phyloP scores from a whole-genome alignment of 2,113 vertebrate genomes.

The Bos indicus region DNA sequence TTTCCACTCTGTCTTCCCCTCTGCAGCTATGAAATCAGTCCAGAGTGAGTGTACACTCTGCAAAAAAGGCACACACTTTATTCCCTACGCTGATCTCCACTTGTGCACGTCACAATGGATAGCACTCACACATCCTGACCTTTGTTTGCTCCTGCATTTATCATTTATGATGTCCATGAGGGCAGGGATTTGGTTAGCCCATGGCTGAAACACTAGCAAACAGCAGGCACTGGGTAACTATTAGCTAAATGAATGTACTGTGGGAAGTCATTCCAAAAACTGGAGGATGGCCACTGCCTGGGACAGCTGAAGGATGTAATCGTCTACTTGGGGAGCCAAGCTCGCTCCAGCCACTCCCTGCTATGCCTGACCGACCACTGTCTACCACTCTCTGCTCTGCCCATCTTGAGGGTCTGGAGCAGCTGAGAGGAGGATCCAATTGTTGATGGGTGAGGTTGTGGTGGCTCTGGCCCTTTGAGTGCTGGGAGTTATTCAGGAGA shows the following conservation, averaged over 20 bases:
- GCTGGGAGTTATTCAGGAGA: neutral
- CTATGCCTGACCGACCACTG: rapidly evolving
- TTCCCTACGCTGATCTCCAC: neutral
- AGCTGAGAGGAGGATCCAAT: neutral
- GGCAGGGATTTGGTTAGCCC: neutral
- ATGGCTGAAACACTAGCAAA: neutral
- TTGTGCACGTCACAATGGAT: neutral
- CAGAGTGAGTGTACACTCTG: neutral
- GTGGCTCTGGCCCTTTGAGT: neutral
- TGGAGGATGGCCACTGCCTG: neutral
- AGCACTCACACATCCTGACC: neutral
- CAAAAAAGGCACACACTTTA: neutral
- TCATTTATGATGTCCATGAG: rapidly evolving
- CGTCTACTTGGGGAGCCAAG: neutral
- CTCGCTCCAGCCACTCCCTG: neutral
- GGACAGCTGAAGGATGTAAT: neutral
- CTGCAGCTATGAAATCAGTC: neutral
- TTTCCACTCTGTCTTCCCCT: neutral
- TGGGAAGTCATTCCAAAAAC: neutral
- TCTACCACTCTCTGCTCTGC: neutral
- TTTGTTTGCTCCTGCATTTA: neutral
- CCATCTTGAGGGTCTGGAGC: neutral
- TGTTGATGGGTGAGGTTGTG: neutral
- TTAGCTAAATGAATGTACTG: neutral
- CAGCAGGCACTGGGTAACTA: neutral